These are phyloP conservation scores for zebrafish (Danio rerio) DNA, from an alignment of 2,113 vertebrate genomes.

Conservation along the genomic window GRCz12tu NC_133193.1:49303001-49303500, in stretches of 20 bases:
- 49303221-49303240: conserved; percentile 68
- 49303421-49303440: conserved; percentile 1
- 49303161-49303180: conserved; percentile 46
- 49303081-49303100: conserved; percentile 29
- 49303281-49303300: conserved; percentile 59
- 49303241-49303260: conserved; percentile 61
- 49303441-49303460: neutral
- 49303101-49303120: conserved; percentile 6
- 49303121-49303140: conserved; percentile 49
- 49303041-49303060: neutral
- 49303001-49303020: neutral
- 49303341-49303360: conserved; percentile 43
- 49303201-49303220: conserved; percentile 57
- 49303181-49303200: neutral
- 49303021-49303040: neutral
- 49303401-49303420: neutral
- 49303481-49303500: too few relatives aligned
- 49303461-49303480: conserved; percentile 10
- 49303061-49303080: conserved; percentile 4
- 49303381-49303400: conserved; percentile 6
- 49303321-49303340: conserved; percentile 43
- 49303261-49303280: conserved; percentile 47
- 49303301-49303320: conserved; percentile 50
- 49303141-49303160: conserved; percentile 40
- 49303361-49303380: conserved; percentile 33